phyloP scores from a whole-genome alignment of 2,797 vertebrate genomes.

The Bryconaethiops microstoma region DNA sequence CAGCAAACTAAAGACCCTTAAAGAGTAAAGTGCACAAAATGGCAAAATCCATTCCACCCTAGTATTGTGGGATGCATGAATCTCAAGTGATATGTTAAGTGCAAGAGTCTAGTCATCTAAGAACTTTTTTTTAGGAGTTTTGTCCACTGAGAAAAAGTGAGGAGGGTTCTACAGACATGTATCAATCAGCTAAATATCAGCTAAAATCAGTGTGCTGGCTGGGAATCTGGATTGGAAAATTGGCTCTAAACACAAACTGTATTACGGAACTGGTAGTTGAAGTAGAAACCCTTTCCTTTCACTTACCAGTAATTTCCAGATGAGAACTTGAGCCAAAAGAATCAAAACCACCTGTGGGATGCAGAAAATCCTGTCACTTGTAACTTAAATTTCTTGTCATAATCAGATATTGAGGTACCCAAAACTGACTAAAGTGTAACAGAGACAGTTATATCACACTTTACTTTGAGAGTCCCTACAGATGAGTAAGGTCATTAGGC shows the following conservation, averaged over 20 bases:
- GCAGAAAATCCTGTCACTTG: constrained; percentile 6
- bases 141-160: not conserved
- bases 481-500: too few relatives aligned
- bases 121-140: too few relatives aligned
- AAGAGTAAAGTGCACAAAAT: not conserved
- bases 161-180: not conserved
- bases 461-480: too few relatives aligned
- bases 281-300: constrained; percentile 14
- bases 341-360: constrained; percentile 56
- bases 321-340: constrained; percentile 59
- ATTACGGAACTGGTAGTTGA: not conserved
- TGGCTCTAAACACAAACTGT: too few relatives aligned
- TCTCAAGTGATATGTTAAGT: not conserved
- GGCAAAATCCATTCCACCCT: not conserved
- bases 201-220: not conserved
- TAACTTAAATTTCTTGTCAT: not conserved
- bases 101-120: too few relatives aligned
- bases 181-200: too few relatives aligned
- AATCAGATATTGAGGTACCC: not conserved
- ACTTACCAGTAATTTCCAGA: constrained; percentile 68
- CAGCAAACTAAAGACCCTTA: not conserved
- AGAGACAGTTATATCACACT: too few relatives aligned
- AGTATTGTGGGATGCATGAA: not conserved
- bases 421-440: not conserved
- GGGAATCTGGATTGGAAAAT: not conserved